Percentiles rank a stretch among this genome's conserved stretches.
Conservation (phyloP, 2,113 vertebrate species). For the Puntigrus tetrazona region DNA sequence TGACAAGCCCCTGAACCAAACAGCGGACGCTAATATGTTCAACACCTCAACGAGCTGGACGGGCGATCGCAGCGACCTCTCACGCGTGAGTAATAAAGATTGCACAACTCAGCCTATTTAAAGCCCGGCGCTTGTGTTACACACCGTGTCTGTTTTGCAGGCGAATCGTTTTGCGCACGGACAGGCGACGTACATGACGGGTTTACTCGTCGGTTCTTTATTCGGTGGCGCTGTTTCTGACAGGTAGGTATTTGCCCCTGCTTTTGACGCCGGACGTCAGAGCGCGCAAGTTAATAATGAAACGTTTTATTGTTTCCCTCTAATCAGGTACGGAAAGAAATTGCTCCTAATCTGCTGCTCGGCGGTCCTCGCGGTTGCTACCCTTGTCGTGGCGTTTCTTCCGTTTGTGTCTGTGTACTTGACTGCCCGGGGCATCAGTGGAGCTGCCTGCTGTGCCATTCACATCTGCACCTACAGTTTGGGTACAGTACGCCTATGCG, state of each 20-base stretch:
- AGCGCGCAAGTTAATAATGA: background rate
- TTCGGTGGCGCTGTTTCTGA: slow-evolving; percentile 71
- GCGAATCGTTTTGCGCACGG: slow-evolving; percentile 58
- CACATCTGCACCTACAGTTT: slow-evolving; percentile 71
- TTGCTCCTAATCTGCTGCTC: slow-evolving; percentile 64
- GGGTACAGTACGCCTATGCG: slow-evolving; percentile 57
- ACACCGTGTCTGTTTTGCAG: slow-evolving; percentile 41
- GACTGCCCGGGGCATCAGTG: slow-evolving; percentile 66
- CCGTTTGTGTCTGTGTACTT: slow-evolving; percentile 66
- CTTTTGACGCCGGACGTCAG: background rate
- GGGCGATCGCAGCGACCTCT: background rate
- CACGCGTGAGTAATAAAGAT: slow-evolving; percentile 18
- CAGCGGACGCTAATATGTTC: slow-evolving; percentile 4
- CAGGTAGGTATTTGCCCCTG: slow-evolving; percentile 55
- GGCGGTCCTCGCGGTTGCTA: slow-evolving; percentile 57
- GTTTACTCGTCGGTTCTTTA: slow-evolving; percentile 71
- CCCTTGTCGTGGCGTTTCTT: slow-evolving; percentile 62
- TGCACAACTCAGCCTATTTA: background rate
- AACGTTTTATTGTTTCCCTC: background rate
- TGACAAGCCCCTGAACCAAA: background rate
- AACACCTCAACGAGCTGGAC: background rate
- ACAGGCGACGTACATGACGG: slow-evolving; percentile 67
- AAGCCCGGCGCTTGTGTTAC: background rate
- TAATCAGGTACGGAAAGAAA: slow-evolving; percentile 69
- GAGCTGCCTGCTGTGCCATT: slow-evolving; percentile 68